phyloP scores from a whole-genome alignment of 2,797 vertebrate species.

The Myotis findleyi region DNA sequence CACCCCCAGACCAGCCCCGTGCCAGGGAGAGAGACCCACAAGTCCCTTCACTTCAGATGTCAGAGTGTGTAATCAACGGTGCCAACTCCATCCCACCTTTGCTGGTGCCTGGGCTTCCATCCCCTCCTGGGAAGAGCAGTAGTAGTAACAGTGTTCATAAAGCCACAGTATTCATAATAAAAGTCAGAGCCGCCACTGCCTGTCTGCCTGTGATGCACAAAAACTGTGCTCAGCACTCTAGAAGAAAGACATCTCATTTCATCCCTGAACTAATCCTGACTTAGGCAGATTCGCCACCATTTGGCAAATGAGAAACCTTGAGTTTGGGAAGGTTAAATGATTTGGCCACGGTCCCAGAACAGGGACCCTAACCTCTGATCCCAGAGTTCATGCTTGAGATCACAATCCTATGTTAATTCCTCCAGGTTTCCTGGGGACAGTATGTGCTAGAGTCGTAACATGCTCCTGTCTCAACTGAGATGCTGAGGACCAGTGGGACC shows the following conservation, averaged over 20 bases:
- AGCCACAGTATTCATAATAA: neutral
- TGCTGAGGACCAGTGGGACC: neutral
- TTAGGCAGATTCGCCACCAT: neutral
- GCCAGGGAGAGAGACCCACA: neutral
- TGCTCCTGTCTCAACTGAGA: neutral
- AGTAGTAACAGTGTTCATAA: neutral
- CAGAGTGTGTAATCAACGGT: neutral
- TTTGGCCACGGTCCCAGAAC: neutral
- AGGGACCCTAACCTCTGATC: neutral
- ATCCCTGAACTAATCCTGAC: neutral
- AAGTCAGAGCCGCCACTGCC: neutral
- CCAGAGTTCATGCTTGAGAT: neutral
- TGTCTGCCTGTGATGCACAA: neutral
- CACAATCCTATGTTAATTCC: neutral
- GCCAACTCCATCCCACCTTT: neutral
- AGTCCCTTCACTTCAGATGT: neutral
- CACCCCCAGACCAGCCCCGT: too few species aligned
- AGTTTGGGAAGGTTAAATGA: neutral
- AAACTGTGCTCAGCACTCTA: neutral
- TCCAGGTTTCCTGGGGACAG: neutral
- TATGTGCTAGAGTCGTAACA: neutral
- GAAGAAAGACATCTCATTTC: neutral
- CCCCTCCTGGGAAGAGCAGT: accelerated
- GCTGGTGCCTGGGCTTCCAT: neutral
- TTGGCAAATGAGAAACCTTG: neutral